Evolutionary conservation across 2,113 vertebrate species (phyloP), one percentile per base, ranked within the genome.

Genomic region (Marmota monax): DNA sequence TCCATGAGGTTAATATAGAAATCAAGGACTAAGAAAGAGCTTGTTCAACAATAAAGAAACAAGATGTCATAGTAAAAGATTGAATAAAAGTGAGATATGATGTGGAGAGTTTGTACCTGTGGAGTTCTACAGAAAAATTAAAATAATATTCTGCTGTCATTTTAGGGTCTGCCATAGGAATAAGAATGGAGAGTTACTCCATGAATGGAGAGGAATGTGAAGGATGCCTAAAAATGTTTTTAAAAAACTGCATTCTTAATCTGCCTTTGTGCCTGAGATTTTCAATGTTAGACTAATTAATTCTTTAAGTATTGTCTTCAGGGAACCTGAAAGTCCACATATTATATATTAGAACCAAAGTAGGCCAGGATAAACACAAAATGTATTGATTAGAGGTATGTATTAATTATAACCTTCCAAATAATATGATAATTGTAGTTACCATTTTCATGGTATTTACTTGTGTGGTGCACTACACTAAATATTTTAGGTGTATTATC

Each of bases 1-100:
- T 77, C 11, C 37, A 58, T 92, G 45, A 95, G 51, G 61, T 63
- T 94, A 27, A 63, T 76, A 87, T 32, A 94, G 18, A 92, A 97
- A 56, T 74, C 48, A 95, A 80, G 32, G 76, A 18, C n/a, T 94
- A 94, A 87, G 39, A 65, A 92, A 95, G 63, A 65, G 37, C 10
- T 80, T 87, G 37, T 65, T 84, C 0, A 90, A 58, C 27, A 72
- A 74, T 39, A 80, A 67, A 95, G 25, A 51, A 39, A 61, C 7
- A 92, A 88, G 45, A 88, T 34, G 37, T 3, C 29, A 63, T 72
- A 56, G 73, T 29, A n/a, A 63, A 92, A 72, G 51, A 45, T 8
- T 72, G 51, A 90, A 94, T 25, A 73, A 92, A 78, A 3, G 5
- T 53, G 11, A 85, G 4, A 1, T 76, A 65, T 1, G 22, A 2